Percentiles rank a stretch among this genome's conserved stretches.
phyloP scores from a whole-genome alignment of 2,888 invertebrate genomes.

The Aleiodes testaceus region DNA sequence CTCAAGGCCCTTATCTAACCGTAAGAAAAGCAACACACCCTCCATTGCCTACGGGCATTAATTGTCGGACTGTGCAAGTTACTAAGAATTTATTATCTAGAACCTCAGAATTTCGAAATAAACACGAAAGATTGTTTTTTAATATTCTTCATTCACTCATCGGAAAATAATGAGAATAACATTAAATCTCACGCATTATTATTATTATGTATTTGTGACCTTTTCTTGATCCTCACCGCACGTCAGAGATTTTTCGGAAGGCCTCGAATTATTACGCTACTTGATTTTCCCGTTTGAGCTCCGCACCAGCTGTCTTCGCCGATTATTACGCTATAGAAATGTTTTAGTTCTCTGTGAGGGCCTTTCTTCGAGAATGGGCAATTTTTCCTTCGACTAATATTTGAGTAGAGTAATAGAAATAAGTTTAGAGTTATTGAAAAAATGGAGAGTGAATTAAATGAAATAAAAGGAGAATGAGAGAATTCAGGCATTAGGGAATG shows the following conservation, averaged over 20 bases:
- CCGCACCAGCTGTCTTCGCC: slow-evolving; percentile 66
- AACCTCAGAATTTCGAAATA: neutral
- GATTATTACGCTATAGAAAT: slow-evolving; percentile 70
- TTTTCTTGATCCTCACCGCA: slow-evolving; percentile 14
- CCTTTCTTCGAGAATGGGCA: slow-evolving; percentile 36
- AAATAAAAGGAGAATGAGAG: neutral
- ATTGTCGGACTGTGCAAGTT: slow-evolving; percentile 25
- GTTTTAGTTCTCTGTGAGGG: slow-evolving; percentile 53
- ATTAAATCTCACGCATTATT: neutral
- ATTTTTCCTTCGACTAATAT: slow-evolving; percentile 64
- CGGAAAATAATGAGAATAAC: no score
- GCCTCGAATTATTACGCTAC: slow-evolving; percentile 70
- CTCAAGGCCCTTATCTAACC: slow-evolving; percentile 17
- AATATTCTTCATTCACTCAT: no score
- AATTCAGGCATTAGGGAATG: no score
- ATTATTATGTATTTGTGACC: slow-evolving; percentile 20
- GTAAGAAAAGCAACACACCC: slow-evolving; percentile 1
- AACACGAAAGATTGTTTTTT: neutral
- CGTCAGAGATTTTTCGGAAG: slow-evolving; percentile 44
- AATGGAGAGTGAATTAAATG: neutral
- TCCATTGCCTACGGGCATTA: slow-evolving; percentile 20
- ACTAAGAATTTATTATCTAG: slow-evolving; percentile 17
- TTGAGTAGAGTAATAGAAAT: slow-evolving; percentile 61
- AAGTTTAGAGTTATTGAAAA: neutral
- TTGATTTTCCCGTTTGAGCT: slow-evolving; percentile 68